phyloP scores from a whole-genome alignment of 2,797 vertebrate genomes.

The Aselliscus stoliczkanus region DNA sequence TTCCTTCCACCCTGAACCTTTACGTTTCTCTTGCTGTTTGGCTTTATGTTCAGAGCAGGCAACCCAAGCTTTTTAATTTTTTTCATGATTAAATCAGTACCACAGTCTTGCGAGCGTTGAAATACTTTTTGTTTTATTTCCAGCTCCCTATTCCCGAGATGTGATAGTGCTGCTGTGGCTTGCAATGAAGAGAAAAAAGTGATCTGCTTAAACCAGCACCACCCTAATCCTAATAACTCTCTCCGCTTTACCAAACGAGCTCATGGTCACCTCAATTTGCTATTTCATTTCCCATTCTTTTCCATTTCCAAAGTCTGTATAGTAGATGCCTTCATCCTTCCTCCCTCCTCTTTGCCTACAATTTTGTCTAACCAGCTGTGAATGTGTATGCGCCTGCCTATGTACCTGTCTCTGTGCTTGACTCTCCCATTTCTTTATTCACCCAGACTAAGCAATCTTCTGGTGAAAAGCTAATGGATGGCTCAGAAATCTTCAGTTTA shows the following conservation, averaged over 20 bases:
- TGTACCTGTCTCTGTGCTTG: slow-evolving; percentile 66
- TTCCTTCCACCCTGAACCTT: slow-evolving; percentile 81
- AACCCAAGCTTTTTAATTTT: slow-evolving; percentile 80
- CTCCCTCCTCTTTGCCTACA: slow-evolving; percentile 66
- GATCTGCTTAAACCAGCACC: slow-evolving; percentile 75
- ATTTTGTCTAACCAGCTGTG: slow-evolving; percentile 65
- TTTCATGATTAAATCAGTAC: slow-evolving; percentile 70
- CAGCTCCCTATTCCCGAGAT: slow-evolving; percentile 70
- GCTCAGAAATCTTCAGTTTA: slow-evolving; percentile 87
- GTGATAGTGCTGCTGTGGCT: slow-evolving; percentile 76
- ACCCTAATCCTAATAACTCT: slow-evolving; percentile 76
- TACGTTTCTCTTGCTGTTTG: slow-evolving; percentile 79
- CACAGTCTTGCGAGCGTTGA: slow-evolving; percentile 69
- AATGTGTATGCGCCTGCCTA: neutral
- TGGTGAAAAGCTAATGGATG: slow-evolving; percentile 89
- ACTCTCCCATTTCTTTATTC: slow-evolving; percentile 85
- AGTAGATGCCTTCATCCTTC: slow-evolving; percentile 62
- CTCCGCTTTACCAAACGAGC: slow-evolving; percentile 79
- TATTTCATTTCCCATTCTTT: slow-evolving; percentile 81
- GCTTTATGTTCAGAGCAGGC: slow-evolving; percentile 83
- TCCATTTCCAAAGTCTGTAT: slow-evolving; percentile 62
- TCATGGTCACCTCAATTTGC: slow-evolving; percentile 77
- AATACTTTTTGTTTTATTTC: slow-evolving; percentile 76
- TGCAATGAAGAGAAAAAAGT: slow-evolving; percentile 64
- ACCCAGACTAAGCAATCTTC: slow-evolving; percentile 91